phyloP scores from a whole-genome alignment of 2,113 vertebrate species.

The Chunga burmeisteri region DNA sequence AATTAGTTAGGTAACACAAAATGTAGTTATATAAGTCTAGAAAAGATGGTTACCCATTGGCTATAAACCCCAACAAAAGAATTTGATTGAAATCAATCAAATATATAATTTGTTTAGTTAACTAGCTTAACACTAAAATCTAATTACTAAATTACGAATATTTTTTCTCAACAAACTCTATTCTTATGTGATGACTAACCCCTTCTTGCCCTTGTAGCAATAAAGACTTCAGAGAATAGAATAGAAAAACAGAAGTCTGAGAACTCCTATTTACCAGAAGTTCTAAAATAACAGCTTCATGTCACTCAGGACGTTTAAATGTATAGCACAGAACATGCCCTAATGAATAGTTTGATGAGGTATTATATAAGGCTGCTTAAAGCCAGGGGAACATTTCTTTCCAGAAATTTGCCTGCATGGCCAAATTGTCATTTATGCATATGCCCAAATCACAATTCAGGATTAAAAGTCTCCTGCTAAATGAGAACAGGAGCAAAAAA shows the following conservation, averaged over 20 bases:
- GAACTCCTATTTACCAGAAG: neutral
- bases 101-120: neutral
- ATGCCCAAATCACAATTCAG: neutral
- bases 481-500: neutral
- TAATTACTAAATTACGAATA: neutral
- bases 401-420: neutral
- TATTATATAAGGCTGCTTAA: neutral
- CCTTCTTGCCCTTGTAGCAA: neutral
- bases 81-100: neutral
- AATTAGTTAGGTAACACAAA: neutral
- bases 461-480: neutral
- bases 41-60: neutral
- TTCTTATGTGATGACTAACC: neutral
- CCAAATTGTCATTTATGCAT: neutral
- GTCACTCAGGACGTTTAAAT: neutral
- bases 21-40: neutral
- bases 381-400: neutral
- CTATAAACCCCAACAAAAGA: neutral
- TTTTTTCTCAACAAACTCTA: neutral
- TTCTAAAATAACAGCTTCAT: neutral
- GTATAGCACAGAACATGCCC: neutral
- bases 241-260: neutral
- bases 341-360: neutral
- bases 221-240: neutral
- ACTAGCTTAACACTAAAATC: neutral